These are phyloP conservation scores for Sympetrum striolatum DNA, from an alignment of 2,888 invertebrate genomes.

Conservation along the genomic window DNA sequence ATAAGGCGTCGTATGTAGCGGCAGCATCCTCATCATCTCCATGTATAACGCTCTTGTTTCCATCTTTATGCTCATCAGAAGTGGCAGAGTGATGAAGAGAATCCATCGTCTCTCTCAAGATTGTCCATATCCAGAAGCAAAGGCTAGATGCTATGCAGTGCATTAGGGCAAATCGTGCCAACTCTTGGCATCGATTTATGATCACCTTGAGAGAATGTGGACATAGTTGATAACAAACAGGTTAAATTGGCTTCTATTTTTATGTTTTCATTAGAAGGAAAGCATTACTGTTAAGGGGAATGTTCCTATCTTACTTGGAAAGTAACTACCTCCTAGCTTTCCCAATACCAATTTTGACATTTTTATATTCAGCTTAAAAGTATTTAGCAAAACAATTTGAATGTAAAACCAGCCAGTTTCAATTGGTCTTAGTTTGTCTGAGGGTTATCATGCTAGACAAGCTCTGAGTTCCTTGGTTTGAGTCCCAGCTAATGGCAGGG, in stretches of 20 bases:
- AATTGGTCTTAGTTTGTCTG: no score
- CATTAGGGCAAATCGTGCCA: conserved; percentile 78
- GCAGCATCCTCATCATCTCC: not conserved
- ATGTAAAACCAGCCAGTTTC: no score
- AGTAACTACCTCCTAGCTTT: no score
- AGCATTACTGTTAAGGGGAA: no score
- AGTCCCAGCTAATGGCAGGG: no score
- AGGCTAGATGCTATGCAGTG: conserved; percentile 80
- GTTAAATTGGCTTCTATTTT: not conserved
- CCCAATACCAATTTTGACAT: no score
- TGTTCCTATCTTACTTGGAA: no score
- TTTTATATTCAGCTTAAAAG: no score
- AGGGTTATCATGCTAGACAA: no score
- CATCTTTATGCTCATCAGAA: conserved; percentile 49
- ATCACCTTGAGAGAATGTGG: conserved; percentile 61
- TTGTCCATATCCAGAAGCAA: conserved; percentile 82
- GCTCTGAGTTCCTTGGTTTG: no score
- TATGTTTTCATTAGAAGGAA: not conserved
- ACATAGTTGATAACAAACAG: not conserved
- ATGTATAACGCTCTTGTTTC: conserved; percentile 46
- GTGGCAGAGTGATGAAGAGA: conserved; percentile 64
- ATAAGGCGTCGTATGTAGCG: not conserved
- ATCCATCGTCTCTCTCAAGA: conserved; percentile 75
- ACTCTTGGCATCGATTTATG: conserved; percentile 64
- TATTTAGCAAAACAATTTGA: no score